Evolutionary conservation across 2,888 invertebrate genomes (phyloP), one percentile per base, ranked within the genome.

Genomic region (Eretmocerus hayati): DNA sequence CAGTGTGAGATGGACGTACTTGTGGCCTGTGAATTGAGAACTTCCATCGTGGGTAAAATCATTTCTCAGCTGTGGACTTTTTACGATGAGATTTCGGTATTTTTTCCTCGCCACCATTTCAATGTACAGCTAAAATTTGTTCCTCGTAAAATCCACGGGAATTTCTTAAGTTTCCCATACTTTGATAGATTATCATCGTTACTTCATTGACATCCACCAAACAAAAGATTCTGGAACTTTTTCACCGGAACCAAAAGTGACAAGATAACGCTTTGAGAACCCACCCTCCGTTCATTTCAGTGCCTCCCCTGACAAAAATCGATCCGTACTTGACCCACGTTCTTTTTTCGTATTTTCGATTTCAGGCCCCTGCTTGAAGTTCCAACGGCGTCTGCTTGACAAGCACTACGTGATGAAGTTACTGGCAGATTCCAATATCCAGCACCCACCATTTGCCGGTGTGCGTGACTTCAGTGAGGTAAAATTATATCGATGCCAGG

Each of bases 1-100:
- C 49, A 59, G 30, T 46, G 53, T 32, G 53, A 59, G 38, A 56
- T 42, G 36, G 58, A 59, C 26, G 42, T 56, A n/a, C 46, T 57
- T 19, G 53, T 60, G 15, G 58, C 56, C 6, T 56, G 57, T 37
- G 58, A 61, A 50, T 46, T 57, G 9, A 58, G 50, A 42, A 49
- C 57, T 13, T 53, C 59, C 1, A 54, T 60, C 21, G 36, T 60
- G 39, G 58, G 59, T 59, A 30, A 46, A 15, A 16, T 5, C 19
- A 36, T 18, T 36, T 15, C 19, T 36, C 18, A 4, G 11, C 36
- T 4, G 9, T 15, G 36, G 4, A 15, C 36, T 36, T 36, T 36
- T 19, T 3, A 36, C 11, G 9, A n/a, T n/a, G n/a, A n/a, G n/a
- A n/a, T n/a, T n/a, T n/a, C n/a, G n/a, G n/a, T n/a, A n/a, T n/a